Percentiles rank a stretch among this genome's conserved stretches.
These are phyloP conservation scores for Plecturocebus donacophilus DNA, from an alignment of 2,113 vertebrate genomes.

Conservation along the genomic window DNA sequence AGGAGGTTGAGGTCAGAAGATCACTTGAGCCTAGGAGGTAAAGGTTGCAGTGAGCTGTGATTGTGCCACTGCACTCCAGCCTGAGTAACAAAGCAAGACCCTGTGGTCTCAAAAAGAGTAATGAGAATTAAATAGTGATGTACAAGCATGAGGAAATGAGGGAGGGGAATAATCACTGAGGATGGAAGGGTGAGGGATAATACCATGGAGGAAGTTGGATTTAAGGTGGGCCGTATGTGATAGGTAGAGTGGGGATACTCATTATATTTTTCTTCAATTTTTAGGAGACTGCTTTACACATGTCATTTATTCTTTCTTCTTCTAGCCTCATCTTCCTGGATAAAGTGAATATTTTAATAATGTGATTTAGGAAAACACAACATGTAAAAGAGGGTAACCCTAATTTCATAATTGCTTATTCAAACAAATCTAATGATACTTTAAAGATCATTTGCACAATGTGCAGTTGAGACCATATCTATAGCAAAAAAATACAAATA, in stretches of 20 bases:
- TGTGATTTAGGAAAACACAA: slow-evolving; percentile 35
- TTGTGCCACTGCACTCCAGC: too few relatives aligned
- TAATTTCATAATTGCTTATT: neutral
- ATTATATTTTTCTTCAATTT: neutral
- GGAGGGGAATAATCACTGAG: neutral
- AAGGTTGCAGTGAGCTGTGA: too few relatives aligned
- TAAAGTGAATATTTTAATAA: slow-evolving; percentile 32
- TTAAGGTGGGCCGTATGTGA: neutral
- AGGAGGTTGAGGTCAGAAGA: too few relatives aligned
- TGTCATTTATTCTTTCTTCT: neutral
- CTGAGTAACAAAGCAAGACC: too few relatives aligned
- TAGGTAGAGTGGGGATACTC: neutral
- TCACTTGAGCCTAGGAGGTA: too few relatives aligned
- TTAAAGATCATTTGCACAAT: neutral
- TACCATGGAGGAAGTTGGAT: neutral
- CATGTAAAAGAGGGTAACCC: neutral
- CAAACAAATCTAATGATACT: slow-evolving; percentile 10
- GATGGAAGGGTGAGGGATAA: neutral
- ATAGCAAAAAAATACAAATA: neutral
- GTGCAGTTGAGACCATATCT: neutral
- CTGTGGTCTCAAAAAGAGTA: too few relatives aligned
- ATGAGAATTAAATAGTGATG: neutral
- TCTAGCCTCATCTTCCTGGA: neutral
- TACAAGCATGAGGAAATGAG: neutral
- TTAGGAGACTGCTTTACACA: neutral